Conservation (phyloP, 2,113 vertebrate genomes). For the Hippocampus mohnikei region DNA sequence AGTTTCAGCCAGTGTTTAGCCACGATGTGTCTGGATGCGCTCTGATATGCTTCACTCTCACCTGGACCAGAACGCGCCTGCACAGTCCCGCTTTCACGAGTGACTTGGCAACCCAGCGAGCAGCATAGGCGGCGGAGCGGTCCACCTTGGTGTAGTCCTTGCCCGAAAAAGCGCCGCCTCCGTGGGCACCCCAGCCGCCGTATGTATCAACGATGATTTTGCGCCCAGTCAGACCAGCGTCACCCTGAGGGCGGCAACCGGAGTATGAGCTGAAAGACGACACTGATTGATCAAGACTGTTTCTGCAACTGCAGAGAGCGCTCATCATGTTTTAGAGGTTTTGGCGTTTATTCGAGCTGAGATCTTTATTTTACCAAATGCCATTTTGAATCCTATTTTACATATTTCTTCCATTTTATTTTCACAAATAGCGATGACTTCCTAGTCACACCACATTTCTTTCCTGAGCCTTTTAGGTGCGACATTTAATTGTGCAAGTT, state of each 20-base stretch:
- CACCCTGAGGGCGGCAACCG: slow-evolving; percentile 71
- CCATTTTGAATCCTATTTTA: too few species aligned
- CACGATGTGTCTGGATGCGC: not conserved
- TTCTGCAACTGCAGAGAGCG: not conserved
- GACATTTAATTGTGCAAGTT: too few species aligned
- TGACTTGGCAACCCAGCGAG: slow-evolving; percentile 95
- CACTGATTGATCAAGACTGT: not conserved
- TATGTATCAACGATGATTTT: slow-evolving; percentile 97
- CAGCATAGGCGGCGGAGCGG: slow-evolving; percentile 91
- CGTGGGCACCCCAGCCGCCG: slow-evolving; percentile 92
- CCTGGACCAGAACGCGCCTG: slow-evolving; percentile 89
- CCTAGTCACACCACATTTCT: too few species aligned
- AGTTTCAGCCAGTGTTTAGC: not conserved
- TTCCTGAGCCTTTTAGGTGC: too few species aligned
- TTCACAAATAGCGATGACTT: too few species aligned
- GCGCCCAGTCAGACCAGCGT: slow-evolving; percentile 90
- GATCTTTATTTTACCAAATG: too few species aligned
- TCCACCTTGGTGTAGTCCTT: slow-evolving; percentile 98
- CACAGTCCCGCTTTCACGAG: slow-evolving; percentile 90
- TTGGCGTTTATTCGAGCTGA: too few species aligned
- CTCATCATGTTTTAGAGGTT: not conserved
- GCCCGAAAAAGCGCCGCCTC: slow-evolving; percentile 92
- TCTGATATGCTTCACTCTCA: slow-evolving; percentile 31
- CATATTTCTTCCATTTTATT: too few species aligned
- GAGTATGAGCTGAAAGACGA: not conserved